Base-by-base conservation (phyloP, 2,888 invertebrate genomes). In the Sesia apiformis region DNA sequence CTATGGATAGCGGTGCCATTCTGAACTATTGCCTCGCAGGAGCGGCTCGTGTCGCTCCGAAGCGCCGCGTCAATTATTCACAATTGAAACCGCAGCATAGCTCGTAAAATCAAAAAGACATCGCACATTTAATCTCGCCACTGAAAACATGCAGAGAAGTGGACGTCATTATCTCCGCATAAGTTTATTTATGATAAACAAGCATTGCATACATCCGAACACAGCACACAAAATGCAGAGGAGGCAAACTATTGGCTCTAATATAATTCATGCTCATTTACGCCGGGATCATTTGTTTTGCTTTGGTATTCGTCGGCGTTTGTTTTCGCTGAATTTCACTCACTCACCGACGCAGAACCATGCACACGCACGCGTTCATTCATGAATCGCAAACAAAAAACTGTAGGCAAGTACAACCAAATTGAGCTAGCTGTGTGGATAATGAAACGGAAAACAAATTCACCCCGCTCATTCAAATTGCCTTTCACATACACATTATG, bases 281-380 rank as follows among this genome's bases (percentile, higher is more conserved):
- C 66, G 67, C 67, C 68, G 73, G 66, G 66, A 63, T 60, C 63
- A 57, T 58, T 60, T 59, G 62, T 66, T 67, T 66, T 67, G 72
- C 69, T 68, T 65, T 66, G 63, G 66, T 63, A 66, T 66, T 23
- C 65, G 66, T 61, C 66, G 65, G 65, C 65, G 23, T 67, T 67
- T 64, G 64, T 77, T 78, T 84, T 88, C 87, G 88, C 88, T 87
- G 88, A 87, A 86, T 78, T 76, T 88, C 88, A 76, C 87, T 88
- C 88, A 74, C 70, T 80, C 85, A 84, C 87, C 82, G 67, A 41
- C 54, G 43, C 42, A 41, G 53, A 63, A 67, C 59, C 68, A 65
- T 60, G 23, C 23, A 63, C 69, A 62, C 62, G 58, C 54, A 61
- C 61, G 56, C 80, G 69, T 66, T 70, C 83, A 75, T 66, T 66